Percentiles rank a stretch among this genome's conserved stretches.
phyloP scores from a whole-genome alignment of 2,113 vertebrate species.

The Clarias macrocephalus region DNA sequence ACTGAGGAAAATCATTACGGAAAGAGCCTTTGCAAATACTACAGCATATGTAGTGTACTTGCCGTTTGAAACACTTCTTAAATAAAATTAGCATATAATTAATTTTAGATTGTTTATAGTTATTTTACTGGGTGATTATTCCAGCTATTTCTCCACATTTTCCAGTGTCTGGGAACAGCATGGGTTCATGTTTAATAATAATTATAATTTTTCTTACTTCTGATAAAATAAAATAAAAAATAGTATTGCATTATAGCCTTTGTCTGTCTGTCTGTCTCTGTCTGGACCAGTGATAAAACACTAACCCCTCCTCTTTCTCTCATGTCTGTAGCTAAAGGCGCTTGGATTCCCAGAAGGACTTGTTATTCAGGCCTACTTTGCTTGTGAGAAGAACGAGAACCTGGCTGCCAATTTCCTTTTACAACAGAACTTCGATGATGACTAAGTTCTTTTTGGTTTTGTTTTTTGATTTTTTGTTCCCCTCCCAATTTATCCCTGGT shows the following conservation, averaged over 20 bases:
- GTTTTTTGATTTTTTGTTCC: constrained; percentile 52
- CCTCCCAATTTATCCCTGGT: constrained; percentile 52
- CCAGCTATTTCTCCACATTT: background rate
- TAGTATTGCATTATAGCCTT: background rate
- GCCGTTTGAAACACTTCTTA: background rate
- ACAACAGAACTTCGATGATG: constrained; percentile 96
- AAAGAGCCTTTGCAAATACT: background rate
- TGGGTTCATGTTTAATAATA: background rate
- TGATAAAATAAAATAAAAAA: too few relatives aligned
- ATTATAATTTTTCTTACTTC: background rate
- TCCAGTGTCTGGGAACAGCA: background rate
- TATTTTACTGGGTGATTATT: background rate
- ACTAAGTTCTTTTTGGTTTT: constrained; percentile 70
- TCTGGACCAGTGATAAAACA: background rate
- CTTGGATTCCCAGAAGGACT: constrained; percentile 97
- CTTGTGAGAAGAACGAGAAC: constrained; percentile 98
- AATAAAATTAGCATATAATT: background rate
- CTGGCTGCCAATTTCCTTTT: constrained; percentile 98
- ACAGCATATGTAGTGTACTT: background rate
- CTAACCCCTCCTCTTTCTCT: constrained; percentile 42
- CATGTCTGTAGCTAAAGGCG: constrained; percentile 86
- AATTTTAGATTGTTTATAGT: background rate
- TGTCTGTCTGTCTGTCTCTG: background rate
- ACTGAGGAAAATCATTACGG: background rate
- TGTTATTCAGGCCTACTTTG: constrained; percentile 97